Conservation (phyloP, 2,888 invertebrate genomes). For the Hydraecia micacea region DNA sequence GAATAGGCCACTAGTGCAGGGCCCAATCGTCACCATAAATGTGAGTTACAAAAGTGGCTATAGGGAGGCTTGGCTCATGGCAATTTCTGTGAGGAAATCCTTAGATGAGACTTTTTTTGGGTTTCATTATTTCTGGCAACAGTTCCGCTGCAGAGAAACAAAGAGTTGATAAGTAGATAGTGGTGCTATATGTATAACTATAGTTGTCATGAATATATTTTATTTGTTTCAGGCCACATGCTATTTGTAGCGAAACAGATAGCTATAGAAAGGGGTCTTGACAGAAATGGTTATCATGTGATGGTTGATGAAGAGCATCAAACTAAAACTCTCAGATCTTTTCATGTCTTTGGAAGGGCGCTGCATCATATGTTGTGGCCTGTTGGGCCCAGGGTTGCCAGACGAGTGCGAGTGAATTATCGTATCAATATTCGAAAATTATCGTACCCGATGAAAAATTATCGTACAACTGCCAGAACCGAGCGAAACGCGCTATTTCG, state of each 20-base stretch:
- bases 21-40: neutral
- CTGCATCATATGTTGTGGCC: constrained; percentile 84
- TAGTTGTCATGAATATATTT: neutral
- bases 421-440: too few species aligned
- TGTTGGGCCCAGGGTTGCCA: too few species aligned
- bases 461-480: too few species aligned
- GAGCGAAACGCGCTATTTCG: too few species aligned
- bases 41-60: neutral
- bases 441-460: too few species aligned
- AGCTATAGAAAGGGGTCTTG: constrained; percentile 92
- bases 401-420: too few species aligned
- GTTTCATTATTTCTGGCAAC: neutral
- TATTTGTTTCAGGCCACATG: constrained; percentile 92
- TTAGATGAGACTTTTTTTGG: neutral
- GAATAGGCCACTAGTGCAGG: too few species aligned
- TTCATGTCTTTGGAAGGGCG: constrained; percentile 81
- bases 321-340: constrained; percentile 68
- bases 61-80: too few species aligned
- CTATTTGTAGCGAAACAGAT: constrained; percentile 94
- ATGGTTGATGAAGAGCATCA: constrained; percentile 78
- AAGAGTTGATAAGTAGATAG: neutral
- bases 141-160: neutral
- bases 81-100: neutral
- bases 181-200: neutral
- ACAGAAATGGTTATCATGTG: constrained; percentile 77